Base-by-base conservation (phyloP, 2,888 invertebrate species). In the Harpalus rufipes region DNA sequence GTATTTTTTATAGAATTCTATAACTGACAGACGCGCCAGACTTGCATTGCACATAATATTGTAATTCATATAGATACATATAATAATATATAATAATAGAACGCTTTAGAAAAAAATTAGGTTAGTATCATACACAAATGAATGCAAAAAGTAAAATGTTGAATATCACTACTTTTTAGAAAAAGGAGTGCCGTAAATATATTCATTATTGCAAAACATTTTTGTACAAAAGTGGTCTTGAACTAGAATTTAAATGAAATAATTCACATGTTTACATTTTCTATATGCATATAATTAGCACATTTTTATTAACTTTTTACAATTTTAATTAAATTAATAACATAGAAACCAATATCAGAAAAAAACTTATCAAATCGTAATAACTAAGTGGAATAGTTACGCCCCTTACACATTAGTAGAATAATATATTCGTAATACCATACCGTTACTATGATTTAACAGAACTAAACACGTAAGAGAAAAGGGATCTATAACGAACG, bases 261-360 rank as follows among this genome's bases (percentile, higher is more conserved):
- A 51, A 51, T 51, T 0, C 44, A 51, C 44, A 3, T 51, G 0
- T 51, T 51, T 51, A 51, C 44, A 51, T 51, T 51, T 32, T 32
- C 32, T 32, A 32, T 32, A 32, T 51, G 44, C 6, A 51, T 51
- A 10, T 12, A 51, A 8, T 51, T 51, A 51, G 12, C 44, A 51
- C 44, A 51, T 51, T 63, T 63, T 10, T 0, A 21, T 63, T 61
- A 61, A 8, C 10, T 16, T 21, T 61, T 25, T 61, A 21, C 12
- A 3, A 25, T 21, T 63, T 21, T 25, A 63, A 63, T 25, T 63
- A 63, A 25, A 51, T 2, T 63, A 63, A 61, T 61, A 61, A 51
- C 6, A 12, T 12, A 51, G 44, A 8, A 51, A 51, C 1, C 44
- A 51, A 51, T 12, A 10, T 2, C 6, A 51, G 1, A 51, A 16